Percentiles rank a stretch among this genome's conserved stretches.
Evolutionary conservation across 1,140 invertebrate species (phyloP).

Genomic region (Odontomachus brunneus): DNA sequence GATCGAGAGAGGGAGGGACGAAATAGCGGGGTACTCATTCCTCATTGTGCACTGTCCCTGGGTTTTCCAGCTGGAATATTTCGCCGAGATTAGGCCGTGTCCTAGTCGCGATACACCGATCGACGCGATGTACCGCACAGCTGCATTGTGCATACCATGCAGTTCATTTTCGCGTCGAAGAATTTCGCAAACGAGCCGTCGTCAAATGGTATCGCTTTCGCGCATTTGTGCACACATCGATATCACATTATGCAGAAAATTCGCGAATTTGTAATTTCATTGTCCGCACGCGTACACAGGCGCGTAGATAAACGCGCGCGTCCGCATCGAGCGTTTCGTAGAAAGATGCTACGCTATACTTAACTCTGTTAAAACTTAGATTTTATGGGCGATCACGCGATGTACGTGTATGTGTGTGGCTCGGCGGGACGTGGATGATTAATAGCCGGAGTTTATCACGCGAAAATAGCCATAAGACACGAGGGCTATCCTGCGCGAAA

Average conservation of each 20-base stretch:
- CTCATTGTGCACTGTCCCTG: constrained; percentile 44
- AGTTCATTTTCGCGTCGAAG: background rate
- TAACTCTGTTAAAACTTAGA: constrained; percentile 39
- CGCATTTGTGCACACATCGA: background rate
- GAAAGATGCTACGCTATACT: constrained; percentile 9
- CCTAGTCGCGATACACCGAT: constrained; percentile 35
- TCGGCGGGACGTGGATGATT: constrained; percentile 32
- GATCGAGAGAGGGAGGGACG: constrained; percentile 27
- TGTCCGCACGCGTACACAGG: background rate
- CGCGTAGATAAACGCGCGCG: constrained; percentile 3
- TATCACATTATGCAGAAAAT: background rate
- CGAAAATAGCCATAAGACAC: constrained; percentile 51
- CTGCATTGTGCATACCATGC: background rate
- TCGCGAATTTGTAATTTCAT: constrained; percentile 21
- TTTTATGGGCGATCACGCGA: constrained; percentile 36
- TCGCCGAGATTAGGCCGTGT: constrained; percentile 29
- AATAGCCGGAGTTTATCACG: constrained; percentile 41
- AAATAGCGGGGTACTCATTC: constrained; percentile 52
- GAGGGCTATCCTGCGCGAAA: constrained; percentile 22
- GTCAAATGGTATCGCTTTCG: constrained; percentile 21
- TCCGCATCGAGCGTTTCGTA: background rate
- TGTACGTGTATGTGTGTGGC: constrained; percentile 6
- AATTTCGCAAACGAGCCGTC: background rate
- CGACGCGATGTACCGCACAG: background rate
- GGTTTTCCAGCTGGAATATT: constrained; percentile 66